A percentile compares a stretch with the other conserved stretches of the same genome.
These are phyloP conservation scores for Eidolon dupreanum DNA, from an alignment of 2,797 vertebrate species.

Conservation along the genomic window DNA sequence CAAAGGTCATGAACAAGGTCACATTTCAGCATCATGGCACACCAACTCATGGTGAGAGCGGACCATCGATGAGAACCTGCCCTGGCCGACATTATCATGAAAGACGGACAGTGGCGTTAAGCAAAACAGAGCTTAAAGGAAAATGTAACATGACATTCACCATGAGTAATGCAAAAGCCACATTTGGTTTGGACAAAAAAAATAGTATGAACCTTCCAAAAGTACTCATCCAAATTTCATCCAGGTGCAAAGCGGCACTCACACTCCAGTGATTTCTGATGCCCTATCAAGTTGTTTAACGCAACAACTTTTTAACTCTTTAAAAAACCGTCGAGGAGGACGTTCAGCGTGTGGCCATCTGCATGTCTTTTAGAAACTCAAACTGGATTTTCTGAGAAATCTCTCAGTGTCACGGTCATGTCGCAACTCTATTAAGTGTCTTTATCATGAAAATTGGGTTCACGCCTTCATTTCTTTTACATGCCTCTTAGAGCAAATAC, in stretches of 20 bases:
- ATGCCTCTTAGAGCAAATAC: background rate
- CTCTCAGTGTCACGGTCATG: background rate
- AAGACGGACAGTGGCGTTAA: background rate
- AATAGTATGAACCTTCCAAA: background rate
- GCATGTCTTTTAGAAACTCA: conserved; percentile 4
- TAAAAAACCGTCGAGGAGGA: background rate
- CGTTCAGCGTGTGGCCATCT: background rate
- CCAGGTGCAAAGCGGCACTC: background rate
- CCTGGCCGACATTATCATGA: background rate
- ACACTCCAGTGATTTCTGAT: background rate
- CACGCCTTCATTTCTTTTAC: background rate
- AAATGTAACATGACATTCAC: background rate
- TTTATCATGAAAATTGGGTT: background rate
- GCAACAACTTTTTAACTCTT: background rate
- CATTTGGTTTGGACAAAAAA: background rate
- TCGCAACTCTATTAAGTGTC: background rate
- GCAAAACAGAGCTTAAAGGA: background rate
- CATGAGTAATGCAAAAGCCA: background rate
- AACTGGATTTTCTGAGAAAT: background rate
- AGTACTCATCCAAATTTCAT: background rate
- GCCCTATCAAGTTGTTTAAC: background rate
- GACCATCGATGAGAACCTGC: too few species aligned
- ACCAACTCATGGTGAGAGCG: background rate
- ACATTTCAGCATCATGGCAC: background rate
- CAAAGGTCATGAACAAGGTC: background rate